These are phyloP conservation scores for Squalus acanthias DNA, from an alignment of 2,797 vertebrate genomes.

Conservation along the genomic window DNA sequence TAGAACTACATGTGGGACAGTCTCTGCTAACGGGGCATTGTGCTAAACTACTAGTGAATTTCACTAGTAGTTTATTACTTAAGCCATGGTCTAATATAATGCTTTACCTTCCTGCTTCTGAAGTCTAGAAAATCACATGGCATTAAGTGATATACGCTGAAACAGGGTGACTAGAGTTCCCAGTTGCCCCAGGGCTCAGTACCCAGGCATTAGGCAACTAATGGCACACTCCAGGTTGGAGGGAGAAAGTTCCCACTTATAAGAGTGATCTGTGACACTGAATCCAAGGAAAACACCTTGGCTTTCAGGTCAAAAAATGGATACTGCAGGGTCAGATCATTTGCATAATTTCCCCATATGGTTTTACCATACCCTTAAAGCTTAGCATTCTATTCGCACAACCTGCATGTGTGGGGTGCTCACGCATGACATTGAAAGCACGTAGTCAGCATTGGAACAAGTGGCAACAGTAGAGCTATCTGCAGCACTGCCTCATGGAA, in stretches of 20 bases:
- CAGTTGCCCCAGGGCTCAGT: neutral
- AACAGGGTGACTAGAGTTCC: neutral
- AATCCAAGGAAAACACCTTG: neutral
- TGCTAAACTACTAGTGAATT: neutral
- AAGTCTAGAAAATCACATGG: neutral
- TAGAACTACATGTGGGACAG: too few relatives aligned
- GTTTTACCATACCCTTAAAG: neutral
- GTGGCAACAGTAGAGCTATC: too few relatives aligned
- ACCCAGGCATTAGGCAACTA: neutral
- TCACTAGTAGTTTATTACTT: neutral
- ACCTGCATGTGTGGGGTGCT: too few relatives aligned
- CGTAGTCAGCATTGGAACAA: too few relatives aligned
- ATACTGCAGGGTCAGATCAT: neutral
- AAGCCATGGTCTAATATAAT: neutral
- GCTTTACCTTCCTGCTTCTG: neutral
- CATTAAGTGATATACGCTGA: neutral
- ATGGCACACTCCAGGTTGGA: too few relatives aligned
- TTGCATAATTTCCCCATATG: neutral
- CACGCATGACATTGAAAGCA: too few relatives aligned
- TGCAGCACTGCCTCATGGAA: too few relatives aligned
- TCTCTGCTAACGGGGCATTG: too few relatives aligned
- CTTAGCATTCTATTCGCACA: neutral
- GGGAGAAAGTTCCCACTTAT: too few relatives aligned
- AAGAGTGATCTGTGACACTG: too few relatives aligned
- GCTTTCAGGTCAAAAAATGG: neutral